Evolutionary conservation across 1,140 invertebrate species (phyloP), one percentile per base, ranked within the genome.

Genomic region (Penaeus chinensis): DNA sequence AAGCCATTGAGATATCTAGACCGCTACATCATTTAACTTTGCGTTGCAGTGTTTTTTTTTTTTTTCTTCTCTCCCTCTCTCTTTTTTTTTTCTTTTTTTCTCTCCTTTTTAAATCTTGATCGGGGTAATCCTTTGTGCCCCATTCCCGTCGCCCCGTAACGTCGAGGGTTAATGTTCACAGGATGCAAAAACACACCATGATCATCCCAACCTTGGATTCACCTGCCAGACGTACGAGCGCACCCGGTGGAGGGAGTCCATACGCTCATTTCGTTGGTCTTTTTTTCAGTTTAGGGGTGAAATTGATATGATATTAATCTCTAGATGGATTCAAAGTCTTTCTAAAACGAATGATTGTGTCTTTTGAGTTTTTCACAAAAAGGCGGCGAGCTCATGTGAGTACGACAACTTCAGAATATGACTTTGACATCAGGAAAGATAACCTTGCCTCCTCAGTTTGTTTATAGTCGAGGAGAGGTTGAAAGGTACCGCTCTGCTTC

Each of bases 351-450:
- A 16, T 54, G 54, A 11, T 13, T 54, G 2, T 13, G 5, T 54
- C 16, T 27, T 42, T 37, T 24, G 1, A 8, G 7, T 37, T 20
- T 54, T 27, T 80, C 20, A 22, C n/a, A 62, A 4, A 24, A 42
- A 80, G 22, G 66, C 65, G 62, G 18, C 22, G 66, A 69, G 27
- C 62, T 65, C 61, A 42, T 82, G 32, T 22, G 62, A 13, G 80
- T 82, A 82, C 80, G 80, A 82, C 80, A 82, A 65, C 24, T 66
- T 20, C 63, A 22, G n/a, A n/a, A 22, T 82, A 63, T 69, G 80
- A 82, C 80, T 82, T 82, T 82, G 80, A 82, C 80, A 82, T 82
- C 62, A 37, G 80, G 80, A 82, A 63, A 82, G 80, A 82, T 82
- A 82, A 82, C 80, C 80, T 82, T 82, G 80, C 80, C 60, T 62